Evolutionary conservation across 2,888 invertebrate genomes (phyloP), one percentile per base, ranked within the genome.

Genomic region (Abscondita cerata): DNA sequence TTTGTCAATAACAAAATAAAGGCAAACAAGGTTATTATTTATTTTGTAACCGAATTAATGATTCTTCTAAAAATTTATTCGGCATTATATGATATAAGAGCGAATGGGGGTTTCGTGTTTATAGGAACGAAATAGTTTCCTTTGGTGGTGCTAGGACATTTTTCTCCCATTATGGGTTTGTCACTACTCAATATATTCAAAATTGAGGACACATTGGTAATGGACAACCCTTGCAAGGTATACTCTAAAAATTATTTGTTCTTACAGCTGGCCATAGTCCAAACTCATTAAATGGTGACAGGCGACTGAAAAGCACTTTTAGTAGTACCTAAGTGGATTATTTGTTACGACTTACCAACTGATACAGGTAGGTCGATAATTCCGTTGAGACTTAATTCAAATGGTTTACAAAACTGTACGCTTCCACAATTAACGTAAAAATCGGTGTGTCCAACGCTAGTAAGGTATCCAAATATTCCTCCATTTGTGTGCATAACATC

Each of bases 261-360:
- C 4, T 12, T 2, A 54, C 31, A 33, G 50, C 44, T 46, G 50
- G 50, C 1, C 51, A 6, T 40, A 48, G 8, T 60, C 60, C 1
- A 60, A 5, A 12, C 33, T 19, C 3, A 54, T 40, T 3, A 40
- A 20, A 50, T 60, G 60, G 15, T 47, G 9, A 25, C 60, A 60
- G 11, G n/a, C 4, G 33, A 50, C 60, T 60, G 25, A 18, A 59
- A 59, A n/a, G 11, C 1, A 34, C 18, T 12, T n/a, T n/a, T n/a
- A n/a, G n/a, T n/a, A n/a, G n/a, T n/a, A n/a, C n/a, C n/a, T n/a
- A n/a, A n/a, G n/a, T n/a, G n/a, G n/a, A n/a, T n/a, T n/a, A n/a
- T n/a, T n/a, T n/a, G n/a, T n/a, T n/a, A n/a, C n/a, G n/a, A n/a
- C 15, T 13, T 4, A 50, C 31, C 25, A 33, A 16, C 5, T 2